phyloP scores from a whole-genome alignment of 2,113 vertebrate genomes.

The Illadopsis cleaveri region DNA sequence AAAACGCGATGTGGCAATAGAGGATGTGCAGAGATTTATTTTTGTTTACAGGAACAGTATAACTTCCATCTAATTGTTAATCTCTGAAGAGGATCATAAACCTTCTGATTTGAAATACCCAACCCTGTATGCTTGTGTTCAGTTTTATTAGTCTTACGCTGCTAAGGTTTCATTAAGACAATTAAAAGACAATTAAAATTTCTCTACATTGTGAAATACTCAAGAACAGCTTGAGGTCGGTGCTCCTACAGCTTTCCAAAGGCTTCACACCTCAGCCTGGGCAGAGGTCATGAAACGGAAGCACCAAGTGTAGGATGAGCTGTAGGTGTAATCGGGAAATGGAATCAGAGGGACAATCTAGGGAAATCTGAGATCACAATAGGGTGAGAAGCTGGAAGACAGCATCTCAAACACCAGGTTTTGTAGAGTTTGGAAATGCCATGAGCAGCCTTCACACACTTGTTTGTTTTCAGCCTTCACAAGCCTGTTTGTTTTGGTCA shows the following conservation, averaged over 20 bases:
- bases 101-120: neutral
- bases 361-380: neutral
- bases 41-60: neutral
- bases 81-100: neutral
- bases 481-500: neutral
- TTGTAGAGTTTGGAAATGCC: neutral
- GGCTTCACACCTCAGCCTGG: neutral
- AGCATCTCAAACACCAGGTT: neutral
- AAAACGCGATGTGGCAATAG: neutral
- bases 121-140: neutral
- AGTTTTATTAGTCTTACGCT: neutral
- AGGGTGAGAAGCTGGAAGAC: neutral
- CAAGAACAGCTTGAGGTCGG: rapidly evolving
- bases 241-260: neutral
- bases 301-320: neutral
- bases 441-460: neutral
- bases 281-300: neutral
- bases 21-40: neutral
- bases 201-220: neutral
- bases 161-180: neutral
- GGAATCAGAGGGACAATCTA: neutral
- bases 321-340: neutral
- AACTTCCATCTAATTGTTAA: neutral
- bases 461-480: neutral
- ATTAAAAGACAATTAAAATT: neutral